Base-by-base conservation (phyloP, 2,888 invertebrate genomes). In the Drosophila eohydei region DNA sequence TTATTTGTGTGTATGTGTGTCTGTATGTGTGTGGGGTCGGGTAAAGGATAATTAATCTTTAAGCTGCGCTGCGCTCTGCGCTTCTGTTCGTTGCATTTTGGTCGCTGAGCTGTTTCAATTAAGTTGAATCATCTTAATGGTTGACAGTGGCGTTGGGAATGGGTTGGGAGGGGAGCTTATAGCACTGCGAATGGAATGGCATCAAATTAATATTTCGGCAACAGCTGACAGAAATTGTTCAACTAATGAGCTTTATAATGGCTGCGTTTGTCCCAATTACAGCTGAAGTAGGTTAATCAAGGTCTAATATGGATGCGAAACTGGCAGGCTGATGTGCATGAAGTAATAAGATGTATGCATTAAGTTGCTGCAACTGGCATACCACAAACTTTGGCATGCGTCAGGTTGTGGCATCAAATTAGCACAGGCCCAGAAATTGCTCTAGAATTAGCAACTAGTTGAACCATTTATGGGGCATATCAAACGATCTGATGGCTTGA, bases 21-120 rank as follows among this genome's bases (percentile, higher is more conserved):
- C 40, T 48, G 26, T 46, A 36, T 46, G 40, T 63, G 59, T 60
- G 44, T 6, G 26, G 12, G 26, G 32, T 44, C 64, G 77, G 54
- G 61, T 44, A 71, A 57, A 43, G 63, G 73, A 79, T 88, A 83
- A 83, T 83, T 83, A 87, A 88, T 83, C 82, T 74, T 84, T 68
- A 63, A 72, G 80, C 69, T 71, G 73, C 52, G 43, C 48, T 59
- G 61, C 36, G 26, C 5, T 38, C 8, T 21, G 46, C 9, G 26
- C 4, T 30, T 28, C 40, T 34, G 9, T 54, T 50, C 21, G 44
- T 5, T 56, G 61, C 56, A 41, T n/a, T 63, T 30, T 16, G 30
- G 28, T 5, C 55, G 63, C 62, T 41, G 58, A 65, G 56, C 51
- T 61, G 77, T 66, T 84, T 84, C 85, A 83, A 83, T 87, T 87